These are phyloP conservation scores for Danio tinwini DNA, from an alignment of 2,797 vertebrate genomes.

Conservation along the genomic window DNA sequence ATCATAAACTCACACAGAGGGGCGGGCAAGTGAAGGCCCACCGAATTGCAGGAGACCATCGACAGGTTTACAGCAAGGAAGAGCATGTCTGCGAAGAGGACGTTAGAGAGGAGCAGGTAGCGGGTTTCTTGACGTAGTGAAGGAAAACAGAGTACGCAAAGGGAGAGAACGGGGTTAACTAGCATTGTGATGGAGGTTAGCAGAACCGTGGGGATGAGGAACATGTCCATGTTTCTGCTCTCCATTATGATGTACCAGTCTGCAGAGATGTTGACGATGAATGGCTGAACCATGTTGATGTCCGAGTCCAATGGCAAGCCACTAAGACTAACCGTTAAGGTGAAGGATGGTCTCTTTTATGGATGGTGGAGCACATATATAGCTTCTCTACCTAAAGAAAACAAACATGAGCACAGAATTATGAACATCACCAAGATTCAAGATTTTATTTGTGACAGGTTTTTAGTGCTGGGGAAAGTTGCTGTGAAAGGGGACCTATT, in stretches of 20 bases:
- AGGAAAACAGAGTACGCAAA: slow-evolving; percentile 72
- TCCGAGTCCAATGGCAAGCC: neutral
- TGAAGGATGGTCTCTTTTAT: neutral
- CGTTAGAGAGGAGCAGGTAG: slow-evolving; percentile 82
- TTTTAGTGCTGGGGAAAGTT: too few relatives aligned
- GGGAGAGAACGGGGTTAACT: slow-evolving; percentile 75
- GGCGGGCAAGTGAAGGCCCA: slow-evolving; percentile 57
- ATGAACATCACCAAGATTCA: neutral
- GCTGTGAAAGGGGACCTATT: too few relatives aligned
- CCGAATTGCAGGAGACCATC: slow-evolving; percentile 67
- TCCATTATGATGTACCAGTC: slow-evolving; percentile 66
- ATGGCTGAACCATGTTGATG: slow-evolving; percentile 31
- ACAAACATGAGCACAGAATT: neutral
- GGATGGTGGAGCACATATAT: neutral
- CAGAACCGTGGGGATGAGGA: slow-evolving; percentile 75
- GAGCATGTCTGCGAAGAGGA: slow-evolving; percentile 77
- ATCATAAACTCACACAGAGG: slow-evolving; percentile 75
- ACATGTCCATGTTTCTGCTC: slow-evolving; percentile 67
- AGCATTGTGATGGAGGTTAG: slow-evolving; percentile 74
- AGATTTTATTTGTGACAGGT: too few relatives aligned
- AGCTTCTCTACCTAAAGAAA: slow-evolving; percentile 16
- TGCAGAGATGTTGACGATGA: slow-evolving; percentile 64
- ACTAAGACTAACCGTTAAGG: neutral
- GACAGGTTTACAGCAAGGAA: slow-evolving; percentile 78
- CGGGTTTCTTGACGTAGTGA: slow-evolving; percentile 78